Conservation (phyloP, 2,113 vertebrate species). For the Takifugu bimaculatus region DNA sequence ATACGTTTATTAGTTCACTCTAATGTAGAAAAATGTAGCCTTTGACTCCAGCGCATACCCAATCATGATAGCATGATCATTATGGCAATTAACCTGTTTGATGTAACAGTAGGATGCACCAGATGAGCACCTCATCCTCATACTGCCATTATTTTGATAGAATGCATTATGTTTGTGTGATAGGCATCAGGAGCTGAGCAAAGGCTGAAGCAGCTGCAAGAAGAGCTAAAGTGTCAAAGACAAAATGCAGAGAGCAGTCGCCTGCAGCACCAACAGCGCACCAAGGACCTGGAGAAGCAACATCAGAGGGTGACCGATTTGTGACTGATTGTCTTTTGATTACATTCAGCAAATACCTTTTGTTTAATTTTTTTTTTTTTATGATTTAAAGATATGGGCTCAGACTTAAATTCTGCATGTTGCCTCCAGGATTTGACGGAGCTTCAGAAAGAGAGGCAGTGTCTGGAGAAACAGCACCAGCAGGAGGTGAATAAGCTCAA, state of each 20-base stretch:
- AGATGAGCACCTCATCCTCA: too few species aligned
- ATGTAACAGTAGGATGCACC: too few species aligned
- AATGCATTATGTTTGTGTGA: conserved; percentile 13
- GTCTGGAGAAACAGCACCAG: conserved; percentile 69
- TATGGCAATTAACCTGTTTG: too few species aligned
- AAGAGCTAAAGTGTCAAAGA: conserved; percentile 76
- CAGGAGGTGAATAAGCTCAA: conserved; percentile 70
- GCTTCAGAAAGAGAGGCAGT: conserved; percentile 69
- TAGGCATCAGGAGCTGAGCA: conserved; percentile 69
- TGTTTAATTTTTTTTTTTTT: neutral
- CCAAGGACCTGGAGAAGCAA: conserved; percentile 74
- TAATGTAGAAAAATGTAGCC: too few species aligned
- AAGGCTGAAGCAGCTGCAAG: conserved; percentile 73
- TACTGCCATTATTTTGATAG: neutral
- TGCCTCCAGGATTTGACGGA: conserved; percentile 66
- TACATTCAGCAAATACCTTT: neutral
- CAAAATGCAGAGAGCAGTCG: conserved; percentile 76
- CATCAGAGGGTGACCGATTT: conserved; percentile 70
- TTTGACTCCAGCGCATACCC: too few species aligned
- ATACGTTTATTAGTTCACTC: neutral
- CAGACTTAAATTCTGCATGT: conserved; percentile 1
- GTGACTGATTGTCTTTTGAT: neutral
- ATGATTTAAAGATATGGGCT: neutral
- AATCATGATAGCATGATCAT: too few species aligned
- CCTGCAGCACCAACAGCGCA: conserved; percentile 70